Conservation (phyloP, 2,113 vertebrate species). For the Gymnobelideus leadbeateri region DNA sequence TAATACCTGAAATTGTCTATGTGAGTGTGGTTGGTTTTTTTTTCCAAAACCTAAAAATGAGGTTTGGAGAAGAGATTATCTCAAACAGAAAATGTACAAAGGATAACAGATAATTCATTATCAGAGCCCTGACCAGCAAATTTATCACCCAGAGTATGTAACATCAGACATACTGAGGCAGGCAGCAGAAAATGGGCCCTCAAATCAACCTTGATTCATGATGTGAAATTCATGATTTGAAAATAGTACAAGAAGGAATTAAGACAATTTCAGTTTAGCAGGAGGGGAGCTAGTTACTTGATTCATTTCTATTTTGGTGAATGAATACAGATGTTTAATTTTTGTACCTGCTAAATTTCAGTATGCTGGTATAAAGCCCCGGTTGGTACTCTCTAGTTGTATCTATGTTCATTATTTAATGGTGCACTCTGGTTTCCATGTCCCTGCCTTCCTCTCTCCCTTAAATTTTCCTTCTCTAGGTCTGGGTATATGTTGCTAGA, state of each 20-base stretch:
- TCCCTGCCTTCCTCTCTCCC: background rate
- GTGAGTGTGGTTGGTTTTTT: background rate
- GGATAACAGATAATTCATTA: background rate
- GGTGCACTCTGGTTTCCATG: background rate
- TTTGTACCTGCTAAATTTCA: conserved; percentile 3
- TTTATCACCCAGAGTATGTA: background rate
- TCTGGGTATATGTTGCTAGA: background rate
- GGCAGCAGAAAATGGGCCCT: background rate
- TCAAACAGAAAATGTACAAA: background rate
- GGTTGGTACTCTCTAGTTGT: background rate
- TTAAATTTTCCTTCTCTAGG: background rate
- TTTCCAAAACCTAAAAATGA: background rate
- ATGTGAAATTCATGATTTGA: background rate
- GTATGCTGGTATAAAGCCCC: background rate
- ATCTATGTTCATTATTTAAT: background rate
- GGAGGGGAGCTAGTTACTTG: background rate
- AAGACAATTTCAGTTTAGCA: background rate
- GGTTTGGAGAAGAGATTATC: background rate
- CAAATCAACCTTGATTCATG: conserved; percentile 1
- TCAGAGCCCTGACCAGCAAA: background rate
- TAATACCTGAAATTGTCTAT: background rate
- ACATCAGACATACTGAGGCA: background rate
- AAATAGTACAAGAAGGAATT: conserved; percentile 7
- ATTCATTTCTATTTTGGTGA: background rate
- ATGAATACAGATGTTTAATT: background rate